Evolutionary conservation across 2,113 vertebrate species (phyloP).

Genomic region (Pontoporia blainvillei): DNA sequence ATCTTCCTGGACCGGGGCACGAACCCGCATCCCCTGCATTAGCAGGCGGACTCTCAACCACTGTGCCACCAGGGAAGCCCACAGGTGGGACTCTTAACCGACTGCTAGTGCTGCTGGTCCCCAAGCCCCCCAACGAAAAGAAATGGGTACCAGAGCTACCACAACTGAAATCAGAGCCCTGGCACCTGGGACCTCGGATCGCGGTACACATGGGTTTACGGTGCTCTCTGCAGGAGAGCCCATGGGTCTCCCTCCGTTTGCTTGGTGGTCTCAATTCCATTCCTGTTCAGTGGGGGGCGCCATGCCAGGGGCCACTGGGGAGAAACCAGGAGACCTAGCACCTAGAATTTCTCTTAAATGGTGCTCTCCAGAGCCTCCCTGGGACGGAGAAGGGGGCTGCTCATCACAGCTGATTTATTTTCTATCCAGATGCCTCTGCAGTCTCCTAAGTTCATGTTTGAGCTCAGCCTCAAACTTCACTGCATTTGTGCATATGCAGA

Average conservation of each 20-base stretch:
- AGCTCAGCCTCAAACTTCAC: background rate
- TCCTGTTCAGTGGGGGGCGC: background rate
- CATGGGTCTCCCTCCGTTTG: rapidly evolving
- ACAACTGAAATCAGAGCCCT: background rate
- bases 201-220: rapidly evolving
- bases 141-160: rapidly evolving
- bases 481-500: background rate
- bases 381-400: background rate
- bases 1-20: too few species aligned
- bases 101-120: background rate
- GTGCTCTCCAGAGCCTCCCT: background rate
- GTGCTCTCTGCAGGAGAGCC: rapidly evolving
- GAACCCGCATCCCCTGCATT: too few species aligned
- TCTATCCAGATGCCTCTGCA: rapidly evolving
- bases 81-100: background rate
- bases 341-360: background rate
- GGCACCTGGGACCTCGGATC: background rate
- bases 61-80: too few species aligned
- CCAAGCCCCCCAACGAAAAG: background rate
- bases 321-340: background rate
- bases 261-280: background rate
- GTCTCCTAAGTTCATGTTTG: background rate
- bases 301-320: background rate
- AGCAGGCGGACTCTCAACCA: too few species aligned
- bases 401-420: background rate